phyloP scores from a whole-genome alignment of 2,797 vertebrate genomes.

The Corythornis leucogaster region DNA sequence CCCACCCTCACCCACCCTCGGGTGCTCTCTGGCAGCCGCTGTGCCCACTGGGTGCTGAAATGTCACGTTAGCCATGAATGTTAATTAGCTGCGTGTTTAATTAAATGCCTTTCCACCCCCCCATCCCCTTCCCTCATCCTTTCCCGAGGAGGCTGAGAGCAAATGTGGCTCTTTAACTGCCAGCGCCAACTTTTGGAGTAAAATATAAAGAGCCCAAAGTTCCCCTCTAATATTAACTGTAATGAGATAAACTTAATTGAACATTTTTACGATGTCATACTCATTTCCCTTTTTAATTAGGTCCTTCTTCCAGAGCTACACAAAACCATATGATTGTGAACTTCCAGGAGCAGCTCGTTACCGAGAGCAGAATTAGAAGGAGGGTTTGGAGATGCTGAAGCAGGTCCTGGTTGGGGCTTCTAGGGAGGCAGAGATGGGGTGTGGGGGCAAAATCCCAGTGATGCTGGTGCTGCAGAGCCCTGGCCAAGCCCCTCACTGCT shows the following conservation, averaged over 20 bases:
- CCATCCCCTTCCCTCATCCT: not conserved
- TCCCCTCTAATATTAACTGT: conserved; percentile 13
- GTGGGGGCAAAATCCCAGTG: accelerated
- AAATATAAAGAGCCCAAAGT: conserved; percentile 16
- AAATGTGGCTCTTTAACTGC: not conserved
- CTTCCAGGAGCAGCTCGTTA: not conserved
- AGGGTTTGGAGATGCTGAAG: not conserved
- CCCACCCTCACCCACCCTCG: too few relatives aligned
- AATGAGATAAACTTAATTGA: conserved; percentile 68
- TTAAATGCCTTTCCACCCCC: not conserved
- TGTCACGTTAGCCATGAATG: not conserved
- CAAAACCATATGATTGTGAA: not conserved
- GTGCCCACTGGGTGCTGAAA: not conserved
- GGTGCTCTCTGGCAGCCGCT: not conserved
- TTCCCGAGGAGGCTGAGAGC: not conserved
- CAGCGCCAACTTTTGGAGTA: not conserved
- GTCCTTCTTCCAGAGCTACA: conserved; percentile 31
- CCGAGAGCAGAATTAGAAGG: not conserved
- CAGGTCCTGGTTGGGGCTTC: not conserved
- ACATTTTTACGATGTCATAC: conserved; percentile 50
- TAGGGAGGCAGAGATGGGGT: not conserved
- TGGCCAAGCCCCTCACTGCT: not conserved
- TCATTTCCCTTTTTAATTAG: conserved; percentile 71
- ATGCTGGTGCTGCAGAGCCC: accelerated
- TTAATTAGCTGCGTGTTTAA: conserved; percentile 1